phyloP scores from a whole-genome alignment of 2,113 vertebrate genomes.

The Sphaerodactylus townsendi region DNA sequence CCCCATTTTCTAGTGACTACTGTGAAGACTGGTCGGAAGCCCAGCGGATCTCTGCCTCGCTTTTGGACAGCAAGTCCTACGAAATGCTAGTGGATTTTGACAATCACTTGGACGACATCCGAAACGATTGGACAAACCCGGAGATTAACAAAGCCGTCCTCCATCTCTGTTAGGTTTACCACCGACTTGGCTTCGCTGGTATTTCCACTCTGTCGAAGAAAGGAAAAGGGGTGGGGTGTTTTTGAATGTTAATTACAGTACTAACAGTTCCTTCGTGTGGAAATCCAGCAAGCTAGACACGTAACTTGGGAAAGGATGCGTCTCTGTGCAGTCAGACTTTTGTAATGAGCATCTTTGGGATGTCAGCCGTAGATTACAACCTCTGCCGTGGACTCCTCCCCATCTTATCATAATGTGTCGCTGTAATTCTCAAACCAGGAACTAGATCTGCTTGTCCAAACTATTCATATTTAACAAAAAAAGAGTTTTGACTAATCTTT shows the following conservation, averaged over 20 bases:
- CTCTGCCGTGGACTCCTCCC: conserved; percentile 22
- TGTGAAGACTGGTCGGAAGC: conserved; percentile 96
- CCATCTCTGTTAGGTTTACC: conserved; percentile 86
- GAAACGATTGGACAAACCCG: conserved; percentile 98
- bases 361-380: neutral
- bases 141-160: conserved; percentile 96
- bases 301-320: conserved; percentile 18
- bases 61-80: conserved; percentile 90
- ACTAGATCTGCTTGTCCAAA: conserved; percentile 57
- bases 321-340: neutral
- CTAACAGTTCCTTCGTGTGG: conserved; percentile 39
- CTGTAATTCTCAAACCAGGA: conserved; percentile 41
- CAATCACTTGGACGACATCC: conserved; percentile 95
- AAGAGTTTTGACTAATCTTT: conserved; percentile 67
- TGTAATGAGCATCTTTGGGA: conserved; percentile 38
- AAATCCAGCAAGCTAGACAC: conserved; percentile 43
- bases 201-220: conserved; percentile 45
- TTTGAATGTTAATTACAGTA: conserved; percentile 62
- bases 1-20: conserved; percentile 78
- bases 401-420: conserved; percentile 25
- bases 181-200: conserved; percentile 5
- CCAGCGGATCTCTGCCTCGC: conserved; percentile 88
- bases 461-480: conserved; percentile 48
- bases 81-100: conserved; percentile 95
- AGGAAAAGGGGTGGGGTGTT: conserved; percentile 42